Percentiles rank a stretch among this genome's conserved stretches.
Conservation (phyloP, 2,888 invertebrate species). For the Oscheius sp. region DNA sequence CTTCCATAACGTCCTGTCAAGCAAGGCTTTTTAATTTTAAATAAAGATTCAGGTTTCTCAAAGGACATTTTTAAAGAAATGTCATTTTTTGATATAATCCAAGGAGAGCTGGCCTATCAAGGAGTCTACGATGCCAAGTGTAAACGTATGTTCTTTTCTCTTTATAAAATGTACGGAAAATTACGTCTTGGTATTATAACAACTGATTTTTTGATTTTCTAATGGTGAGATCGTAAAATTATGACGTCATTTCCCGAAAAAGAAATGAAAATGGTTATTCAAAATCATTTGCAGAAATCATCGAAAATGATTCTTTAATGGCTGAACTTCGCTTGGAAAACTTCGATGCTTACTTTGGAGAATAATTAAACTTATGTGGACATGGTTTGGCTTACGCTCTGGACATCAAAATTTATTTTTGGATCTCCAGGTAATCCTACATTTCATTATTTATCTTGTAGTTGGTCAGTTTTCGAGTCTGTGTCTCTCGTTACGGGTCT, state of each 20-base stretch:
- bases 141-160: constrained; percentile 6
- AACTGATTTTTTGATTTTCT: too few relatives aligned
- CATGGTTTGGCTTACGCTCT: constrained; percentile 45
- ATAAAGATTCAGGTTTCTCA: constrained; percentile 10
- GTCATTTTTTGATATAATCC: neutral
- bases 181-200: too few relatives aligned
- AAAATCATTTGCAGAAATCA: constrained; percentile 47
- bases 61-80: constrained; percentile 20
- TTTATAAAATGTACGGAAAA: too few relatives aligned
- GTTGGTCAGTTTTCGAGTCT: constrained; percentile 35
- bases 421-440: constrained; percentile 48
- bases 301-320: constrained; percentile 38
- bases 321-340: constrained; percentile 44
- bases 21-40: neutral
- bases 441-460: constrained; percentile 15
- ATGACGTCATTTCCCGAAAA: too few relatives aligned
- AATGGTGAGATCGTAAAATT: too few relatives aligned
- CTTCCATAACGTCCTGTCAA: neutral
- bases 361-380: constrained; percentile 53
- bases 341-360: constrained; percentile 56
- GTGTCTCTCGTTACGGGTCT: constrained; percentile 28
- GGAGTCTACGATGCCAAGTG: neutral
- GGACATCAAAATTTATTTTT: constrained; percentile 51
- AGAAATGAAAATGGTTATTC: too few relatives aligned
- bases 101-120: neutral